Evolutionary conservation across 2,113 vertebrate genomes (phyloP), one percentile per base, ranked within the genome.

Genomic region (Brachionichthys hirsutus): DNA sequence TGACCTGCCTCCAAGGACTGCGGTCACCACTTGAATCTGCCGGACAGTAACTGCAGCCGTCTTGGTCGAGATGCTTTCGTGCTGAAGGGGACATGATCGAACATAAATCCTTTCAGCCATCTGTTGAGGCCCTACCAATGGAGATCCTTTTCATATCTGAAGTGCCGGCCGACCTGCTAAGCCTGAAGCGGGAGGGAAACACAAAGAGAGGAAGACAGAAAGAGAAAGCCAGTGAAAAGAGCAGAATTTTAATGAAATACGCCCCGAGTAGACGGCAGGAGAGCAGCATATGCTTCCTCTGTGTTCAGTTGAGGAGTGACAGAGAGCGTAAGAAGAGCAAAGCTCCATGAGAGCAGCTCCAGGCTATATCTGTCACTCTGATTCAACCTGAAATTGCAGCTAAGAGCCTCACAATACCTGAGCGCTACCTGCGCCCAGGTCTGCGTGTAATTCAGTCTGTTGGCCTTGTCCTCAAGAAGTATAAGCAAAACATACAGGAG

Each of bases 311-410:
- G 43, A 48, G 51, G 47, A 61, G 51, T 48, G 40, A 47, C 77
- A 58, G 44, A 52, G 22, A 68, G 57, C 56, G 44, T 4, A 42
- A 54, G 42, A 66, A 22, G 53, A 43, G 67, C 56, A 57, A 59
- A 67, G 53, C 67, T 71, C 61, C 53, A 45, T 43, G 42, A 77
- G 63, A 70, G 73, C 64, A 57, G 79, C 75, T 83, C 36, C 46
- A 43, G 77, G 83, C 75, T 50, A 70, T 38, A 38, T 61, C 75
- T 80, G 85, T 84, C 85, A 67, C 60, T 80, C 46, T 54, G 47
- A 76, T 54, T 81, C 60, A 83, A 80, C 54, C 50, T 41, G 69
- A 59, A 63, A 58, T 71, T 69, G 72, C 44, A 51, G 61, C n/a
- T 67, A 51, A 73, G 76, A 61, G 59, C 74, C 49, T 82, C 60